Base-by-base conservation (phyloP, 2,888 invertebrate genomes). In the Brachypterus glaber region DNA sequence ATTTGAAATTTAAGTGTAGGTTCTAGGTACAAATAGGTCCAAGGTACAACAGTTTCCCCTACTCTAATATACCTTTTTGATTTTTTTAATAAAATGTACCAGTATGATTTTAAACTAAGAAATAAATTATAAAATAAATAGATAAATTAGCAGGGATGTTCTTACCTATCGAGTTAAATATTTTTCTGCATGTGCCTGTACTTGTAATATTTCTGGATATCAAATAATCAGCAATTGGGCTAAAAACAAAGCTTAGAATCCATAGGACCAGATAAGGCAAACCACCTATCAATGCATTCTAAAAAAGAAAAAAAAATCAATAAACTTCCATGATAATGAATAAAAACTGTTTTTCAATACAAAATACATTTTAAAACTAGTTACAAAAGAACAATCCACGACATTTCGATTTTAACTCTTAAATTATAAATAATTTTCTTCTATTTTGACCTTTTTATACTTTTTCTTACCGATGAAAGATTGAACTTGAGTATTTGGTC, bases 181-280 rank as follows among this genome's bases (percentile, higher is more conserved):
- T 12, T 37, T 54, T 54, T 35, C 53, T 46, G 2, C 48, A 29
- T 7, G 39, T 30, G 2, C 71, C 66, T 7, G 57, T 49, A 2
- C 44, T 44, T 4, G 50, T 35, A 5, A 51, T 38, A 4, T 49
- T 45, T n/a, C 64, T 70, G 21, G 66, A 69, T 14, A 78, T 70
- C 1, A 77, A 59, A 35, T 69, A 57, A 50, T 84, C 82, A 0
- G 84, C 77, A 33, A 76, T 54, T 24, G 69, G 71, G 4, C 85
- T 82, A 62, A 83, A 75, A 0, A 79, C 69, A 50, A 84, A 80
- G 49, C 82, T 80, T 30, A 82, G 60, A 9, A 79, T 41, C 71
- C 79, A 85, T 68, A 85, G 82, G 0, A 73, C 72, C 14, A 85
- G 63, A 57, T 88, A 87, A 0, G 85, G 85, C 16, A 83, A 56